Evolutionary conservation across 2,888 invertebrate species (phyloP), one percentile per base, ranked within the genome.

Genomic region (Harpalus rubripes): DNA sequence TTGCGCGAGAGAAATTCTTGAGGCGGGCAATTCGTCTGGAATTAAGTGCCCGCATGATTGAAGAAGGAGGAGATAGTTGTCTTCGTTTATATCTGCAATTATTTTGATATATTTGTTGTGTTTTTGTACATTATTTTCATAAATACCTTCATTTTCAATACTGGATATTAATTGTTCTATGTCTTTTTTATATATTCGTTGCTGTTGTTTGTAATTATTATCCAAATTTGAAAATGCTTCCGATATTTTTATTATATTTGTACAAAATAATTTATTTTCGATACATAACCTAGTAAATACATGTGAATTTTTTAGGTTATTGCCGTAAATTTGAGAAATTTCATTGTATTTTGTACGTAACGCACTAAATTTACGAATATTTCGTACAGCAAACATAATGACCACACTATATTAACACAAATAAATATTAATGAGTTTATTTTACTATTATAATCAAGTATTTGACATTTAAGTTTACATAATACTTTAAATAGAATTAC

Each of bases 31-130:
- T 85, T 93, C 92, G 87, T 94, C 92, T 0, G 93, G 92, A 72
- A 94, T 88, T 6, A 93, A 88, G 76, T 93, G 92, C 32, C 93
- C 92, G 89, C 94, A 94, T 85, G 93, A 93, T 82, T 91, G 90
- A 0, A 95, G 90, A 16, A 95, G 87, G 7, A 92, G 88, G 39
- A 92, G 85, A 0, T 91, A 91, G 87, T 93, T 92, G 83, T 91
- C 92, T 86, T 91, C 91, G 15, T 91, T 91, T 59, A 86, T 86
- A 85, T 86, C 90, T 90, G 81, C 81, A 89, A 88, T 61, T 80
- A 85, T 84, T 63, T 56, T 32, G n/a, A 41, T 16, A 8, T 26
- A 32, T 15, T 68, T 68, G 16, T 74, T 83, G 16, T 56, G 58
- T 0, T 56, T 18, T 58, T 16, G 12, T 56, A 0, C n/a, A 68